phyloP scores from a whole-genome alignment of 2,797 vertebrate species.

The Danio aesculapii region DNA sequence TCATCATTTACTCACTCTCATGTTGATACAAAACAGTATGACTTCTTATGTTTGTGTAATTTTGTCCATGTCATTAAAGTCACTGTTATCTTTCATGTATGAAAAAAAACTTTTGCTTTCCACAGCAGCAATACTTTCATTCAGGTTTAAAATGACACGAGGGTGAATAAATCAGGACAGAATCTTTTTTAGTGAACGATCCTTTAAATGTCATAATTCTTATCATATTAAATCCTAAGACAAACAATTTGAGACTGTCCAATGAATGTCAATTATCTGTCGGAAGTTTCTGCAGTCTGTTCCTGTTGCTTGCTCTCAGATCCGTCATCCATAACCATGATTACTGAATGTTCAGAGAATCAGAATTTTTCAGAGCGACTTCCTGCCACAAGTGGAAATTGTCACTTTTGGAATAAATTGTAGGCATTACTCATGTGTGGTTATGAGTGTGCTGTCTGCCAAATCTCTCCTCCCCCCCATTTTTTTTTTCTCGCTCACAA shows the following conservation, averaged over 20 bases:
- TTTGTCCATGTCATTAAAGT: neutral
- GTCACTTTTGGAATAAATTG: slow-evolving; percentile 34
- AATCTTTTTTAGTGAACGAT: neutral
- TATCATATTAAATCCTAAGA: neutral
- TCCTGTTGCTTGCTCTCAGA: slow-evolving; percentile 1
- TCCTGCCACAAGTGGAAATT: slow-evolving; percentile 43
- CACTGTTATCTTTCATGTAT: neutral
- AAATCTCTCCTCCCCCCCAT: slow-evolving; percentile 32
- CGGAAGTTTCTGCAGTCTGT: neutral
- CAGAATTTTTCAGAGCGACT: slow-evolving; percentile 34
- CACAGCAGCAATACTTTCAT: too few species aligned
- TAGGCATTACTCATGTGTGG: slow-evolving; percentile 37
- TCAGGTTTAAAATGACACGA: neutral
- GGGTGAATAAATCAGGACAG: neutral
- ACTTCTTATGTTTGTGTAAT: neutral
- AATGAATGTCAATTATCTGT: neutral
- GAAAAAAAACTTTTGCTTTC: neutral
- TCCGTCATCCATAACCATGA: slow-evolving; percentile 33
- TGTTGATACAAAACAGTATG: neutral
- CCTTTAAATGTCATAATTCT: neutral
- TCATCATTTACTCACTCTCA: neutral
- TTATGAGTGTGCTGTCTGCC: slow-evolving; percentile 41
- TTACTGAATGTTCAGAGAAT: slow-evolving; percentile 22
- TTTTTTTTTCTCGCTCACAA: slow-evolving; percentile 4
- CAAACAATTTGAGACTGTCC: neutral